Evolutionary conservation across 2,888 invertebrate genomes (phyloP), one percentile per base, ranked within the genome.

Genomic region (Scaeva pyrastri): DNA sequence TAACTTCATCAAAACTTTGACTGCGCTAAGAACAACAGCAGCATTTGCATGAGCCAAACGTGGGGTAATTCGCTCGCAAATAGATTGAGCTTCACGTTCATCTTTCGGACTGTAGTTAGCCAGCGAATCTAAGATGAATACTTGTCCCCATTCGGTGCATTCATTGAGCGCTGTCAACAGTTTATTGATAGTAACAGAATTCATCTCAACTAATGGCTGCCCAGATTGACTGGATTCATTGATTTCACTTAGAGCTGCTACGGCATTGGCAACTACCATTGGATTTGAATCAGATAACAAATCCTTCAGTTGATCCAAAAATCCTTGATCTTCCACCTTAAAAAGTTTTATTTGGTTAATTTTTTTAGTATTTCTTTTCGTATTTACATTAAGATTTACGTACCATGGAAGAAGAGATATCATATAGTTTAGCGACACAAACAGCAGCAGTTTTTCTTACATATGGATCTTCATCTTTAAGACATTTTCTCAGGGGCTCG

Each of bases 181-280:
- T 93, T 99, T 99, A 93, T 99, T 99, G 89, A 99, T 98, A 0
- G 99, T 99, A 68, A 97, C 97, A 7, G 98, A 97, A 93, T 98
- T 99, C 96, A 99, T 97, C 94, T 95, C 95, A 78, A 99, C 97
- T 83, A 99, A 93, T 3, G 98, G 97, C 86, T 96, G 96, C n/a
- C 98, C 98, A 73, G 97, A 98, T 12, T 97, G 97, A 89, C 98
- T 98, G 2, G 98, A 97, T 93, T 99, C 99, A 91, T 99, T 98
- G 90, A 99, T 99, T 93, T 99, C 99, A 0, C 98, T 98, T 12
- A 99, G 94, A 0, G 99, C 99, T 1, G 99, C 99, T 0, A 99
- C 99, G 0, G 99, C 99, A 93, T 99, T 99, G 0, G 99, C 99
- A 1, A 99, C 99, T 43, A 99, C 99, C 99, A 99, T 99, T 0